These are phyloP conservation scores for Drosophila heteroneura DNA, from an alignment of 2,888 invertebrate genomes.

Conservation along the genomic window DNA sequence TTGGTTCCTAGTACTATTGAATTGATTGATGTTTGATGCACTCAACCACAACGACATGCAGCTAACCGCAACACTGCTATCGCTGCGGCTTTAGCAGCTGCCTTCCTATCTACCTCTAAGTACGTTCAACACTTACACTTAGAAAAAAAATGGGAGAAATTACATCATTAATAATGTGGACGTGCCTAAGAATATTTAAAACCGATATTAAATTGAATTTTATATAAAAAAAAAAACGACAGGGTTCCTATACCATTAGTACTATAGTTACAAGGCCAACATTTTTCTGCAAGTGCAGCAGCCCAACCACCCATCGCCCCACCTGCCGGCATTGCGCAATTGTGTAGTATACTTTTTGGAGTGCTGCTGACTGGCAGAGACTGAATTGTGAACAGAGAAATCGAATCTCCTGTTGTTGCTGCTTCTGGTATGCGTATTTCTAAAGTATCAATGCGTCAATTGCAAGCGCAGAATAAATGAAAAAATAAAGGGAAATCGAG, in stretches of 20 bases:
- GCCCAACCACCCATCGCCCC: not conserved
- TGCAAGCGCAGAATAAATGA: constrained; percentile 15
- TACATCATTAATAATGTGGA: not conserved
- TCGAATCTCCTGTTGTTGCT: constrained; percentile 12
- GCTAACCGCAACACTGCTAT: constrained; percentile 70
- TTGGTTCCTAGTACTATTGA: constrained; percentile 72
- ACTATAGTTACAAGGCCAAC: too few species aligned
- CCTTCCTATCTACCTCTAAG: constrained; percentile 7
- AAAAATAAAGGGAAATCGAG: not conserved
- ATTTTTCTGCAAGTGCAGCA: not conserved
- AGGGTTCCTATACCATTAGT: too few species aligned
- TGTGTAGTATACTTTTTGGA: constrained; percentile 68
- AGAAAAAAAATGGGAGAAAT: not conserved
- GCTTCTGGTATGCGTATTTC: constrained; percentile 25
- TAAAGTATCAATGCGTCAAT: constrained; percentile 33
- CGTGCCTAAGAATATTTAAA: too few species aligned
- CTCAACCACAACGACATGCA: constrained; percentile 79
- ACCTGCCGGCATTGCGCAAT: constrained; percentile 67
- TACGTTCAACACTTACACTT: not conserved
- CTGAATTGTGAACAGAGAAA: constrained; percentile 44
- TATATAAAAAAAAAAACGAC: not conserved
- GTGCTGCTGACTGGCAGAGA: constrained; percentile 41
- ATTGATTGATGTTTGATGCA: constrained; percentile 81
- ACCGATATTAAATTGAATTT: too few species aligned
- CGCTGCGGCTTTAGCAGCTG: constrained; percentile 35